Evolutionary conservation across 2,113 vertebrate species (phyloP), one percentile per base, ranked within the genome.

Genomic region (Osmerus mordax): DNA sequence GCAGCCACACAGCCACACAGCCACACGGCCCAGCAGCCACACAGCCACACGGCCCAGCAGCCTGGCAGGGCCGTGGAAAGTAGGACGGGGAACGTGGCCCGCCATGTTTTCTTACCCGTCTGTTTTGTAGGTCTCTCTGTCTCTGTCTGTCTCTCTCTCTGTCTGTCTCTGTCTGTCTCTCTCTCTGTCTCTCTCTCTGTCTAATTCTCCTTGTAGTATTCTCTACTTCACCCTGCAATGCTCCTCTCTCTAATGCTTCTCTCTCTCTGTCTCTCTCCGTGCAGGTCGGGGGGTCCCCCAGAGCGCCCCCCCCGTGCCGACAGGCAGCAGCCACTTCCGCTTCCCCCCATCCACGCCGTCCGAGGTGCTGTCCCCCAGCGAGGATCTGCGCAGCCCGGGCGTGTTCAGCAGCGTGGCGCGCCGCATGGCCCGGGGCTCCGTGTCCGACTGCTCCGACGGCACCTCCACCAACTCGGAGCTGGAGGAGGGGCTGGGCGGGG

Each of bases 361-460:
- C 0, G 95, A 95, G 3, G 88, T 95, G 25, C 91, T 96, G 7
- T 97, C 95, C 0, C 95, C 95, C 19, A 93, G 89, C 0, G 95
- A 97, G 83, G 95, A 95, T 14, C 92, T 95, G 53, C 94, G 95
- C 62, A 96, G 95, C 2, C 95, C 95, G 0, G 92, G 93, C 0
- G 86, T 94, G 75, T 96, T 94, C 83, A 92, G 93, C 60, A 89
- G 90, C 0, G 93, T 95, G 66, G 91, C 92, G 0, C 90, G 94
- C 0, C 94, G 94, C 23, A 87, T 94, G 81, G 94, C 94, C 11
- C 94, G 95, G 0, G 94, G 95, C 64, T 96, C 95, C 0, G 94
- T 96, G 70, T 95, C 94, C 69, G 95, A 97, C 91, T 96, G 95
- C 90, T 96, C 95, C 0, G 95, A 96, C 11, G 95, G 95, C 79